A percentile compares a stretch with the other conserved stretches of the same genome.
Evolutionary conservation across 2,113 vertebrate species (phyloP).

Genomic region (Lichenostomus cassidix): DNA sequence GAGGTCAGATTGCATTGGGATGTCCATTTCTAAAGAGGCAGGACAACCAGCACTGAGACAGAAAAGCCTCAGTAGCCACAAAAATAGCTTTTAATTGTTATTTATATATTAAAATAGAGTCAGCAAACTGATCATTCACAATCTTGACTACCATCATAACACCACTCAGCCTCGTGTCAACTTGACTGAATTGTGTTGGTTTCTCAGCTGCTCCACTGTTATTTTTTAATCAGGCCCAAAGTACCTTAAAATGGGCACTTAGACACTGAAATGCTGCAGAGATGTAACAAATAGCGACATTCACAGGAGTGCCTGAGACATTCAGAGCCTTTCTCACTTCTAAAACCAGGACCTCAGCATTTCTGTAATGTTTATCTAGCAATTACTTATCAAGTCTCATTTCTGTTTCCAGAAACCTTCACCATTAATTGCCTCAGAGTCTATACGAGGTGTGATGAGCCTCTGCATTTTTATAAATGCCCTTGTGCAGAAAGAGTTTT

Average conservation of each 20-base stretch:
- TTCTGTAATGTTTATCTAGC: constrained; percentile 18
- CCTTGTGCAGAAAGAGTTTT: neutral
- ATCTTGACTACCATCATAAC: neutral
- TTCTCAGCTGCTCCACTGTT: neutral
- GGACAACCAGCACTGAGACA: neutral
- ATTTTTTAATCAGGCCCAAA: constrained; percentile 35
- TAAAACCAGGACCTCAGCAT: constrained; percentile 15
- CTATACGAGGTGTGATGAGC: neutral
- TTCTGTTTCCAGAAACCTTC: constrained; percentile 14
- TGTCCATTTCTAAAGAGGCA: neutral
- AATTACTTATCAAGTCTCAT: constrained; percentile 30
- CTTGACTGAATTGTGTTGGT: neutral
- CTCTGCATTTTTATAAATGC: neutral
- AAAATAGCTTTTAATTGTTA: neutral
- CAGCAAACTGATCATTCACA: neutral
- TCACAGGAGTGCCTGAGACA: neutral
- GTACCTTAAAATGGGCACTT: constrained; percentile 18
- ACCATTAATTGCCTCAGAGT: constrained; percentile 1
- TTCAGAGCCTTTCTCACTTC: neutral
- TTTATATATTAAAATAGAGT: neutral
- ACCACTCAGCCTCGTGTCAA: neutral
- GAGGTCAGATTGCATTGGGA: neutral
- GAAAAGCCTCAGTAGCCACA: neutral
- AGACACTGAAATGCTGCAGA: neutral
- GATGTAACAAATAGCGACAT: neutral